Evolutionary conservation across 2,888 invertebrate species (phyloP).

Genomic region (Yponomeuta cagnagella): DNA sequence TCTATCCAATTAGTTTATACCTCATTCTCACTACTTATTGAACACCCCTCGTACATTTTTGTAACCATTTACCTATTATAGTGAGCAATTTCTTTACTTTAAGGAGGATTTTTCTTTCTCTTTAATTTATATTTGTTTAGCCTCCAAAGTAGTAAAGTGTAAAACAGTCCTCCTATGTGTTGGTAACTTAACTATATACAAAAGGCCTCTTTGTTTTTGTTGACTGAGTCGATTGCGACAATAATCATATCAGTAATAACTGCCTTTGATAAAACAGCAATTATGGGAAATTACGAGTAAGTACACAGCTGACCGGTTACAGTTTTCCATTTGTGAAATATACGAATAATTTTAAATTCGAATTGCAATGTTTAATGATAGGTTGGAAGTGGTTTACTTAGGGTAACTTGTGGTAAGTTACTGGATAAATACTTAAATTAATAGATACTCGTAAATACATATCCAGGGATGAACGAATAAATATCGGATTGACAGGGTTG

Average conservation of each 20-base stretch:
- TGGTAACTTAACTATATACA: not conserved
- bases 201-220: not conserved
- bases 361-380: not conserved
- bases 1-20: no score
- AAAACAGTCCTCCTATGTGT: not conserved
- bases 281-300: conserved; percentile 1
- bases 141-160: not conserved
- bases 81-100: no score
- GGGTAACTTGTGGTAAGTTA: no score
- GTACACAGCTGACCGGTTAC: not conserved
- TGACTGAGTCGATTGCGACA: not conserved
- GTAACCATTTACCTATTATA: no score
- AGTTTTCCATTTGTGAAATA: not conserved
- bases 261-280: not conserved
- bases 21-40: no score
- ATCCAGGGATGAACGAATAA: no score
- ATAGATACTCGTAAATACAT: no score
- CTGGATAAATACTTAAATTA: no score
- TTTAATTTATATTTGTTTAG: no score
- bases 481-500: no score
- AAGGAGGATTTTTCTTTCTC: no score
- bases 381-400: not conserved
- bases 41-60: no score
- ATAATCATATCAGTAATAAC: not conserved
- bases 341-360: not conserved